These are phyloP conservation scores for Trypoxylon attenuatum DNA, from an alignment of 2,888 invertebrate genomes.

Conservation along the genomic window DNA sequence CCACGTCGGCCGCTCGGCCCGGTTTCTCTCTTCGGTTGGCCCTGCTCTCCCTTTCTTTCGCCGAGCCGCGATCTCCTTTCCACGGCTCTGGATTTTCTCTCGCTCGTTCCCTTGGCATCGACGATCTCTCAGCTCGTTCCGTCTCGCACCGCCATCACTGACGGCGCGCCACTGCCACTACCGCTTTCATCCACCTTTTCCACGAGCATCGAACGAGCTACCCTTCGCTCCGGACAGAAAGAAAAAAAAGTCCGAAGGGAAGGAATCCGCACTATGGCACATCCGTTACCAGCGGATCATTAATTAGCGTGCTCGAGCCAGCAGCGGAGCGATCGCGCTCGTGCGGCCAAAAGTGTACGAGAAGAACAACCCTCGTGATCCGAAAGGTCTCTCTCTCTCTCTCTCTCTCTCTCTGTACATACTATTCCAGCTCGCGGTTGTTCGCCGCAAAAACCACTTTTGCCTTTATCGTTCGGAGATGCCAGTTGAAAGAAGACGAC, in stretches of 20 bases:
- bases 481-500: no score
- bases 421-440: no score
- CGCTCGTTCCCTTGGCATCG: constrained; percentile 67
- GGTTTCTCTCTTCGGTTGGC: constrained; percentile 54
- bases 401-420: no score
- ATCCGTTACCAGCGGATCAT: constrained; percentile 39
- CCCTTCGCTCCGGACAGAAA: constrained; percentile 39
- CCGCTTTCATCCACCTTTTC: constrained; percentile 65
- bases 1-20: constrained; percentile 51
- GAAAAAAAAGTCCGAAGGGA: constrained; percentile 70
- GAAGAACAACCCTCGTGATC: no score
- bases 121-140: constrained; percentile 75
- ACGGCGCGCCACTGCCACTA: no score
- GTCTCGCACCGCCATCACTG: constrained; percentile 78
- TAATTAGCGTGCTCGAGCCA: constrained; percentile 46
- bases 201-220: constrained; percentile 34
- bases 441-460: no score
- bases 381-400: no score
- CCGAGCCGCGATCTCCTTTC: constrained; percentile 73
- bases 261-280: constrained; percentile 62
- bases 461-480: no score
- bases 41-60: constrained; percentile 73
- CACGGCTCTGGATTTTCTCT: constrained; percentile 67
- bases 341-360: not conserved
- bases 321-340: constrained; percentile 22